Conservation (phyloP, 2,797 vertebrate genomes). For the Bradypus variegatus region DNA sequence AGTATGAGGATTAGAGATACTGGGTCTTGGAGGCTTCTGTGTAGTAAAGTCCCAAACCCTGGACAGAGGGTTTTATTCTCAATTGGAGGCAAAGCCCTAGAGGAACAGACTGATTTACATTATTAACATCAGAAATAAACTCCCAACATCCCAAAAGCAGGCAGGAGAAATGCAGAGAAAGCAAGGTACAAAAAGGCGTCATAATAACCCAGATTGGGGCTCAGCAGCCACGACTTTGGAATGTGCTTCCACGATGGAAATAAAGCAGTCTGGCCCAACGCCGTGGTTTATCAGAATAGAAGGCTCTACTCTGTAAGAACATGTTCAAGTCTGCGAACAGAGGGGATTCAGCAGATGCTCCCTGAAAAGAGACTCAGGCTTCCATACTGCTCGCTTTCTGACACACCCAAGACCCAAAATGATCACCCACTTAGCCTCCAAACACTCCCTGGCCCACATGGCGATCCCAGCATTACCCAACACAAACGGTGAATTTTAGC, state of each 20-base stretch:
- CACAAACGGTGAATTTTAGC: not conserved
- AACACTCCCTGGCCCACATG: not conserved
- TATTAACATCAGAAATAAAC: not conserved
- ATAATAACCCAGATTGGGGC: not conserved
- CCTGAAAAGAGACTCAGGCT: no score
- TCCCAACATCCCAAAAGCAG: not conserved
- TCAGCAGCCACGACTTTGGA: fast-evolving
- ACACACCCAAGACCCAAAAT: not conserved
- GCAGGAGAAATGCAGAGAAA: not conserved
- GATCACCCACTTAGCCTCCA: no score
- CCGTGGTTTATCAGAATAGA: not conserved
- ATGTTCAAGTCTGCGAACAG: not conserved
- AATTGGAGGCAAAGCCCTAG: not conserved
- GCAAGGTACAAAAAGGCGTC: not conserved
- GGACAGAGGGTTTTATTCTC: conserved; percentile 7
- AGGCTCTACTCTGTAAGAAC: not conserved
- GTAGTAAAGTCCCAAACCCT: conserved; percentile 21
- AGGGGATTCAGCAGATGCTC: not conserved
- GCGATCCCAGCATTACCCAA: not conserved
- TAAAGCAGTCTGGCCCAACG: no score
- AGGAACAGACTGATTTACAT: not conserved
- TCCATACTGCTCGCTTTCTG: no score
- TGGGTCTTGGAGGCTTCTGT: conserved; percentile 18
- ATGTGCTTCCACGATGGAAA: not conserved
- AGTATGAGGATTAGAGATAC: conserved; percentile 21